phyloP scores from a whole-genome alignment of 2,797 vertebrate species.

The Saxicola maurus region DNA sequence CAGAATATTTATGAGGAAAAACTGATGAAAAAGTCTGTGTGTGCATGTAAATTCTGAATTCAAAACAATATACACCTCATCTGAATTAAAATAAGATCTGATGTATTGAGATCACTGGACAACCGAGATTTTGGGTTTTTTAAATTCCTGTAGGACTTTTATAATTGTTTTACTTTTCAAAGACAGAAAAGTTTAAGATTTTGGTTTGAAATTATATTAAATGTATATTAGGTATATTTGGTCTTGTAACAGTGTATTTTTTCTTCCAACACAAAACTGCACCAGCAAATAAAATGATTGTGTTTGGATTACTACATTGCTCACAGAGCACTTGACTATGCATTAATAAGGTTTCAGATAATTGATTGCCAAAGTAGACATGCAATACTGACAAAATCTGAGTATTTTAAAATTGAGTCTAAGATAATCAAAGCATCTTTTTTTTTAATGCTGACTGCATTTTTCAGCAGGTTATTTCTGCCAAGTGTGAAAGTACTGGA shows the following conservation, averaged over 20 bases:
- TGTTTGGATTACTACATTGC: background rate
- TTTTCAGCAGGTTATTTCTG: background rate
- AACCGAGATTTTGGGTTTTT: background rate
- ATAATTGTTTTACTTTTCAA: background rate
- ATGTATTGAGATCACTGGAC: background rate
- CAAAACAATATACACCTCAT: background rate
- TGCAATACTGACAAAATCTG: background rate
- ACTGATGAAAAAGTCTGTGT: background rate
- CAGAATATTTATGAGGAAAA: background rate
- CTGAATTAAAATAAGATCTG: background rate
- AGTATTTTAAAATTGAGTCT: background rate
- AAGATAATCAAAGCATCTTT: background rate
- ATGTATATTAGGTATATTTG: background rate
- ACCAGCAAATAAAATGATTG: background rate
- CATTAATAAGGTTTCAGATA: background rate
- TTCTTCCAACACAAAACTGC: background rate
- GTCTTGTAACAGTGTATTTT: background rate
- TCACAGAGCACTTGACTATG: background rate
- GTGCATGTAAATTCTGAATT: background rate
- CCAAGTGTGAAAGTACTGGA: background rate
- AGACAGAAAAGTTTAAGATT: background rate
- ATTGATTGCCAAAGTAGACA: background rate
- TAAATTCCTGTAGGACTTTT: background rate
- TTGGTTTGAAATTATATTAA: background rate
- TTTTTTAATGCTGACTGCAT: background rate